A percentile compares a stretch with the other conserved stretches of the same genome.
These are phyloP conservation scores for Agrochola circellaris DNA, from an alignment of 2,888 invertebrate genomes.

Conservation along the genomic window DNA sequence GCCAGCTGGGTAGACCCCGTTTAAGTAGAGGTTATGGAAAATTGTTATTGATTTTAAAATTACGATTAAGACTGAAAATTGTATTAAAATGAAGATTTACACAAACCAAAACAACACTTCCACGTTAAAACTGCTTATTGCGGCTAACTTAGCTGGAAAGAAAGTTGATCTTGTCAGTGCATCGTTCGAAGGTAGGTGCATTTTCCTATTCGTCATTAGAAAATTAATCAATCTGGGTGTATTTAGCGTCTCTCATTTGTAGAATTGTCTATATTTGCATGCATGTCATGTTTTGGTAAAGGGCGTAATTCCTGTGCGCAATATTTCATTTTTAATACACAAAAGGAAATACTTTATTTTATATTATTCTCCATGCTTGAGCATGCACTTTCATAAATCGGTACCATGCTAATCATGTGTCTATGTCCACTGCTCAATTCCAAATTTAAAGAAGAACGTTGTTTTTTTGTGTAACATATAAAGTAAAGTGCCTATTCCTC, in stretches of 20 bases:
- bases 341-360: background rate
- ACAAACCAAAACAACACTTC: constrained; percentile 95
- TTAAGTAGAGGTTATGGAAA: constrained; percentile 64
- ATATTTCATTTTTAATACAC: background rate
- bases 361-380: background rate
- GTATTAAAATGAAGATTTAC: constrained; percentile 92
- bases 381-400: background rate
- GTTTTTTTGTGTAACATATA: background rate
- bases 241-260: background rate
- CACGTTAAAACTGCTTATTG: constrained; percentile 93
- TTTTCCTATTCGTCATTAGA: constrained; percentile 39
- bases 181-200: constrained; percentile 90
- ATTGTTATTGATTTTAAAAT: constrained; percentile 58
- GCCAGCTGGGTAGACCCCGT: constrained; percentile 61
- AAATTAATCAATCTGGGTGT: constrained; percentile 7
- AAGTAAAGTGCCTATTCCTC: background rate
- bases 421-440: background rate
- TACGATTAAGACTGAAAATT: constrained; percentile 67
- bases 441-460: background rate
- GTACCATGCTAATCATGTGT: background rate
- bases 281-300: background rate
- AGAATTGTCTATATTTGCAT: constrained; percentile 23
- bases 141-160: constrained; percentile 92
- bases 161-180: constrained; percentile 90
- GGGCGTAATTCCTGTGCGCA: background rate